Conservation (phyloP, 2,888 invertebrate species). For the Luperina testacea region DNA sequence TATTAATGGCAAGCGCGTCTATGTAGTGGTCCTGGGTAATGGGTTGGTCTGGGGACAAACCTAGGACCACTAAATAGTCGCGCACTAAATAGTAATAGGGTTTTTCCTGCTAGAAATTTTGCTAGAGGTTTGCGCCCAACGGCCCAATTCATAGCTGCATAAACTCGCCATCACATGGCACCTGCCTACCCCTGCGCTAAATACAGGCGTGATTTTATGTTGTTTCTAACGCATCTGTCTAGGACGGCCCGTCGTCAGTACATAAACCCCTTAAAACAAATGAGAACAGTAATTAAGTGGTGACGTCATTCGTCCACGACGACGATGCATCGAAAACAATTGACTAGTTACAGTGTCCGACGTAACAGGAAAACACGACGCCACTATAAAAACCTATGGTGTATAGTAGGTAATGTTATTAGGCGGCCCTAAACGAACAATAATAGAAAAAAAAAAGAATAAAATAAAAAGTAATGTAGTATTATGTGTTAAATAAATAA, state of each 20-base stretch:
- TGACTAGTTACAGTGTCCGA: conserved; percentile 36
- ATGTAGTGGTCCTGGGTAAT: neutral
- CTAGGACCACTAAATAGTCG: too few species aligned
- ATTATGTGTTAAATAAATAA: too few species aligned
- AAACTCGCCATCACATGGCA: neutral
- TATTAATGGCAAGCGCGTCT: neutral
- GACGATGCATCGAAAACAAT: conserved; percentile 28
- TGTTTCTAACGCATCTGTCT: conserved; percentile 11
- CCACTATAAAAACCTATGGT: neutral
- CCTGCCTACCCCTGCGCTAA: neutral
- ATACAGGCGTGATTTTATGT: neutral
- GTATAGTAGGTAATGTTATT: neutral
- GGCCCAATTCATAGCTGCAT: neutral
- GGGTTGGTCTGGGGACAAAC: neutral
- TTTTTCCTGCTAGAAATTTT: neutral
- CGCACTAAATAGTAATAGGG: neutral
- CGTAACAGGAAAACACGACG: conserved; percentile 37
- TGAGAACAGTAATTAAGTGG: conserved; percentile 42
- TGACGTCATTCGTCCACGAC: conserved; percentile 51
- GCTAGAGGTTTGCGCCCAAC: neutral
- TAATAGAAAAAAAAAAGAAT: too few species aligned
- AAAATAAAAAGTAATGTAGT: too few species aligned
- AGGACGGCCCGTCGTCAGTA: neutral
- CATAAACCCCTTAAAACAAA: conserved; percentile 18
- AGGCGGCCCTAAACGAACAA: neutral